A percentile compares a stretch with the other conserved stretches of the same genome.
Conservation (phyloP, 2,113 vertebrate species). For the Bufo gargarizans region DNA sequence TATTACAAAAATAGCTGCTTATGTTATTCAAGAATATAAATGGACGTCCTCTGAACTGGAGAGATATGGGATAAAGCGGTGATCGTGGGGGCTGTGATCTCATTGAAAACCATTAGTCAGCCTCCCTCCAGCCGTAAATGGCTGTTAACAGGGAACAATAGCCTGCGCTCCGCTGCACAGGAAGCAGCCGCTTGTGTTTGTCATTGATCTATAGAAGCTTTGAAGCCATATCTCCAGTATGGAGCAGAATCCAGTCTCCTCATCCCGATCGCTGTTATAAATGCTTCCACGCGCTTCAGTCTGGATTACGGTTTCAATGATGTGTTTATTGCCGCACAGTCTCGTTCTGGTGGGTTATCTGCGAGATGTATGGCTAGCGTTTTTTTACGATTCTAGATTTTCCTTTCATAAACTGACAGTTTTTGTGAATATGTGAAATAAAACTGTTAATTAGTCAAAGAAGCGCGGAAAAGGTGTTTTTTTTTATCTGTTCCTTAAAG, state of each 20-base stretch:
- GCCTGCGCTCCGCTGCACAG: not conserved
- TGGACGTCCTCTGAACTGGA: no score
- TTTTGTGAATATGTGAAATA: conserved; percentile 85
- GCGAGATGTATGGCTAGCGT: conserved; percentile 74
- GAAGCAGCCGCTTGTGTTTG: not conserved
- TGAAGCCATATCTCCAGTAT: not conserved
- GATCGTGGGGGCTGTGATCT: no score
- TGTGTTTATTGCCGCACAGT: conserved; percentile 63
- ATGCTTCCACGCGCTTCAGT: conserved; percentile 39
- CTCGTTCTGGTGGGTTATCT: conserved; percentile 66
- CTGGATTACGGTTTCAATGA: conserved; percentile 62
- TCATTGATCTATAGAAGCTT: not conserved
- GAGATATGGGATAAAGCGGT: no score
- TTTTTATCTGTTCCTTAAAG: not conserved
- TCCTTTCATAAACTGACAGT: conserved; percentile 84
- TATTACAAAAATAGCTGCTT: no score
- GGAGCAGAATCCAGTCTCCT: not conserved
- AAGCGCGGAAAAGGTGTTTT: conserved; percentile 67
- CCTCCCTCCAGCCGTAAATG: no score
- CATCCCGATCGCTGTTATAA: conserved; percentile 2
- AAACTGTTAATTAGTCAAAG: conserved; percentile 86
- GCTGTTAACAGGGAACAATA: not conserved
- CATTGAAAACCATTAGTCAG: no score
- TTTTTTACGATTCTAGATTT: conserved; percentile 63
- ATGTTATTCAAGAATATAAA: no score